Base-by-base conservation (phyloP, 2,797 vertebrate species). In the Phataginus tricuspis region DNA sequence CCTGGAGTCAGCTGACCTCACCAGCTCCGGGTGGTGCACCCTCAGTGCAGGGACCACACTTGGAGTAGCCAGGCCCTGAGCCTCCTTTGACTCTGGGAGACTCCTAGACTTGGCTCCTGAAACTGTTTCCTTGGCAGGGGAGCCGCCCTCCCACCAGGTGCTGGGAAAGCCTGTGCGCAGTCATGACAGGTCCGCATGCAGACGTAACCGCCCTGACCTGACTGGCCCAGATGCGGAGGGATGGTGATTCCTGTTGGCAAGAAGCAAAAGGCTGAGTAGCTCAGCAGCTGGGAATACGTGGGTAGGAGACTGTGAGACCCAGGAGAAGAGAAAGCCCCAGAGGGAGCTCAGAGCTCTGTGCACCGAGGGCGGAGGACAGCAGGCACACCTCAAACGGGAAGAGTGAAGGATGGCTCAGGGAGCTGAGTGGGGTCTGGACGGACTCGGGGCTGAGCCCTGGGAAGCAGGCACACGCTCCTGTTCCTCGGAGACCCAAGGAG, bases 81-180 rank as follows among this genome's bases (percentile, higher is more conserved):
- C 25, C 59, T 49, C 5, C 7, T 21, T 18, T 4, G 18, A 39
- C 59, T 42, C 5, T 18, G 11, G 55, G 55, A 34, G 42, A n/a
- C 34, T 7, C 51, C 37, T 29, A 42, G 34, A 42, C 21, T 51
- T n/a, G 59, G n/a, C 49, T 80, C 8, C 55, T 59, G 3, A 6
- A 0, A 11, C 1, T 1, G 5, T 16, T 11, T 72, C 69, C 55
- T 68, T 23, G 0, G 13, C 2, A 7, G 23, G 2, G 0, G 0
- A 13, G 55, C 57, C 2, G 19, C 3, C 2, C 25, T 6, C 4
- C 1, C 18, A 0, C 2, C 3, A 42, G 37, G 27, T 53, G 6
- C 57, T 29, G 13, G 16, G 10, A 31, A 16, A 27, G 64, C 18
- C 7, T 1, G 64, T 12, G 19, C 12, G 0, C 3, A 7, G 5